phyloP scores from a whole-genome alignment of 1,140 invertebrate genomes.

The Achatina immaculata region DNA sequence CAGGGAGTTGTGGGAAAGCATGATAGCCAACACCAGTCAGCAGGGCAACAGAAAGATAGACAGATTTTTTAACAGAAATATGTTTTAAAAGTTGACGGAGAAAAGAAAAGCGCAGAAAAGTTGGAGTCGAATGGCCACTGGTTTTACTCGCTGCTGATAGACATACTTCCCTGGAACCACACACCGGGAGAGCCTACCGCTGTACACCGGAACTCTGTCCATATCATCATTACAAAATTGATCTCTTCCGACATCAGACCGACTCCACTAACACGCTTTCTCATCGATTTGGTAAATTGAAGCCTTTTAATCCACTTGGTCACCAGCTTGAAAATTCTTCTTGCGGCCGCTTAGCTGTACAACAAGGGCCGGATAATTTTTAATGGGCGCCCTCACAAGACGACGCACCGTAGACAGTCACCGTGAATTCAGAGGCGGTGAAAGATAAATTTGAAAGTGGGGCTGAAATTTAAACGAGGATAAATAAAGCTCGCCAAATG shows the following conservation, averaged over 20 bases:
- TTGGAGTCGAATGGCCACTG: too few species aligned
- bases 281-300: neutral
- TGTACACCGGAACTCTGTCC: too few species aligned
- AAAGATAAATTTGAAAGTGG: neutral
- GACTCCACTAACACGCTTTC: conserved; percentile 13
- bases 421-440: neutral
- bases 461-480: neutral
- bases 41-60: too few species aligned
- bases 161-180: too few species aligned
- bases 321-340: neutral
- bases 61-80: too few species aligned
- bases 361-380: conserved; percentile 4
- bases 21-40: too few species aligned
- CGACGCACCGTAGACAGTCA: neutral
- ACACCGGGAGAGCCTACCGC: too few species aligned
- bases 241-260: neutral
- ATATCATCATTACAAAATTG: neutral
- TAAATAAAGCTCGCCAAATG: too few species aligned
- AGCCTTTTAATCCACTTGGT: conserved; percentile 7
- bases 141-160: too few species aligned
- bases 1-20: too few species aligned
- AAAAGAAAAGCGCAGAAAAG: too few species aligned
- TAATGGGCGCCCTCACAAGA: conserved; percentile 4
- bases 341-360: neutral
- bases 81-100: too few species aligned